Conservation (phyloP, 2,113 vertebrate genomes). For the Lichenostomus cassidix region DNA sequence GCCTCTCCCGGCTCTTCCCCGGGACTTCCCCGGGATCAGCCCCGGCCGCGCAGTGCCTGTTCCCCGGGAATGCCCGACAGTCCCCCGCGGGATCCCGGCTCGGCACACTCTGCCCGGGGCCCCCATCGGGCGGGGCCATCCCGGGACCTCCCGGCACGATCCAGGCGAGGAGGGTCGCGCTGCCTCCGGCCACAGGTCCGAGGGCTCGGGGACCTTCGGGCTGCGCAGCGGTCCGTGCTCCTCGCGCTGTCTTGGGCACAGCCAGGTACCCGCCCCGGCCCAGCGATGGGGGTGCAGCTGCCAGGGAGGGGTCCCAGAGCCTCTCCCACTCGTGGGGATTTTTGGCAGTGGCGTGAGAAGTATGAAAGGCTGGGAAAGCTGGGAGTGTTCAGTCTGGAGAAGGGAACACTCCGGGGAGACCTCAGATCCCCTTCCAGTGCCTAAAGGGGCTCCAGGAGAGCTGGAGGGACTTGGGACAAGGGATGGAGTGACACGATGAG, state of each 20-base stretch:
- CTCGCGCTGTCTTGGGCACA: fast-evolving
- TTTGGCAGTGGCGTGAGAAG: neutral
- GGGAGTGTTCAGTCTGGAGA: neutral
- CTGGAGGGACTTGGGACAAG: neutral
- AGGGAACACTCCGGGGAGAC: neutral
- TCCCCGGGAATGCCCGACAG: neutral
- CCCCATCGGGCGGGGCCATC: neutral
- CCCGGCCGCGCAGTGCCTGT: no score
- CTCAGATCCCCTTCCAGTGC: neutral
- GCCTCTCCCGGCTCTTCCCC: neutral
- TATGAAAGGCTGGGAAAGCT: neutral
- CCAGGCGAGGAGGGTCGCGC: neutral
- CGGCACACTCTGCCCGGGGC: neutral
- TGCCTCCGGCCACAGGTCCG: no score
- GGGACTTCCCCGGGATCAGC: neutral
- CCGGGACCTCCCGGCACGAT: neutral
- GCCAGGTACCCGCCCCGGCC: neutral
- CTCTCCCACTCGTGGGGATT: fast-evolving
- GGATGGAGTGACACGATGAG: neutral
- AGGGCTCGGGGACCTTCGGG: neutral
- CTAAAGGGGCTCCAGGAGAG: neutral
- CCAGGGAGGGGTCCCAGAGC: no score
- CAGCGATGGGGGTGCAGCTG: fast-evolving
- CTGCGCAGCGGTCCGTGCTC: fast-evolving
- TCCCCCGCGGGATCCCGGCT: neutral